These are phyloP conservation scores for Caenorhabditis macrosperma DNA, from an alignment of 2,888 invertebrate species.

Conservation along the genomic window DNA sequence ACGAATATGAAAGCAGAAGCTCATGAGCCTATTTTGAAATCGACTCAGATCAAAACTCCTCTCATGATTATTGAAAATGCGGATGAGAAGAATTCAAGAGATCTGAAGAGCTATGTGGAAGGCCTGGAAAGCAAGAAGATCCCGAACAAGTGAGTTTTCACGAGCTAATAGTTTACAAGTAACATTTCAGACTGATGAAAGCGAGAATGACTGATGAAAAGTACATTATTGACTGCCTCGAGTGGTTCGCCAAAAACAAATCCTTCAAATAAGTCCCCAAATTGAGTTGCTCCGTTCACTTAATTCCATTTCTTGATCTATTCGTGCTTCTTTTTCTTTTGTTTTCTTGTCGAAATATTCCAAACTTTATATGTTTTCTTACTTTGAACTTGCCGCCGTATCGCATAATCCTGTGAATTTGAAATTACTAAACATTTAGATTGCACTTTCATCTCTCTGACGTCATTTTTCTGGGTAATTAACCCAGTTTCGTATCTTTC, in stretches of 20 bases:
- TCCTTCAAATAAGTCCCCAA: too few relatives aligned
- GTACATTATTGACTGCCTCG: not conserved
- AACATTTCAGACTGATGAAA: not conserved
- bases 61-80: not conserved
- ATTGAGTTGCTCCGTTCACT: too few relatives aligned
- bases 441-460: too few relatives aligned
- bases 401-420: too few relatives aligned
- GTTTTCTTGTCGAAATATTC: too few relatives aligned
- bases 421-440: too few relatives aligned
- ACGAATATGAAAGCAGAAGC: not conserved
- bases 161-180: not conserved
- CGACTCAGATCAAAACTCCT: not conserved
- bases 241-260: not conserved
- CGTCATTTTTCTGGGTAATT: too few relatives aligned
- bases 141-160: not conserved
- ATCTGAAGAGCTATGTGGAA: not conserved
- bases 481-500: too few relatives aligned
- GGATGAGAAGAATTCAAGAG: not conserved
- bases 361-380: too few relatives aligned
- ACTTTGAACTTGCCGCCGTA: too few relatives aligned
- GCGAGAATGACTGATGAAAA: not conserved
- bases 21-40: not conserved
- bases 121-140: not conserved
- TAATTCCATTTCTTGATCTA: too few relatives aligned
- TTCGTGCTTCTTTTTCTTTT: too few relatives aligned